These are phyloP conservation scores for Naso thynnoides DNA, from an alignment of 2,797 vertebrate species.

Conservation along the genomic window DNA sequence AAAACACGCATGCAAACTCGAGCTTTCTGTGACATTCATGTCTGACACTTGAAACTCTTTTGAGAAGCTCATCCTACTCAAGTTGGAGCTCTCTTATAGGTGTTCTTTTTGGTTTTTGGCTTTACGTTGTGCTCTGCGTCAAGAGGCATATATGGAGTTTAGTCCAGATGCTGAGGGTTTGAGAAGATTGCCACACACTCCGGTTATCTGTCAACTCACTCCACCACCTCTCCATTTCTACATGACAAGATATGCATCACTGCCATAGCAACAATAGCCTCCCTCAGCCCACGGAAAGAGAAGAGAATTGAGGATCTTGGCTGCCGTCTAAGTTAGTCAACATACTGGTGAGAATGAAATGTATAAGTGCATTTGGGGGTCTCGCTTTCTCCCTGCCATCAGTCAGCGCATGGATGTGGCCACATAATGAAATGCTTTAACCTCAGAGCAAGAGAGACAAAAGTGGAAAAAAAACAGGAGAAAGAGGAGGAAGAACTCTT, in stretches of 20 bases:
- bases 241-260: conserved; percentile 64
- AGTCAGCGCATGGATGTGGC: conserved; percentile 46
- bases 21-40: conserved; percentile 53
- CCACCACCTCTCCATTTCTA: conserved; percentile 66
- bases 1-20: conserved; percentile 51
- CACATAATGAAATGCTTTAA: conserved; percentile 70
- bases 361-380: conserved; percentile 14
- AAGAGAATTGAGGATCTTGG: conserved; percentile 43
- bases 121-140: conserved; percentile 1
- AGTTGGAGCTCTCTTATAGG: conserved; percentile 18
- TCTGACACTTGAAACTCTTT: conserved; percentile 55
- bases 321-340: conserved; percentile 61
- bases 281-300: conserved; percentile 55
- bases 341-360: conserved; percentile 44
- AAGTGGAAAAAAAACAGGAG: not conserved
- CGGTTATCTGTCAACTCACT: conserved; percentile 55
- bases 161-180: conserved; percentile 37
- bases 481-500: conserved; percentile 26
- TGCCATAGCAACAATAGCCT: conserved; percentile 73
- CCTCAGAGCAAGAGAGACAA: conserved; percentile 47
- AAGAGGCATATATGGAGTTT: conserved; percentile 33
- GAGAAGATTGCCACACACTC: conserved; percentile 51
- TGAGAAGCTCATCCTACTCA: conserved; percentile 44
- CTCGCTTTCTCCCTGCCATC: conserved; percentile 8
- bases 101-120: not conserved